Conservation (phyloP, 2,888 invertebrate genomes). For the Heliconius ismenius region DNA sequence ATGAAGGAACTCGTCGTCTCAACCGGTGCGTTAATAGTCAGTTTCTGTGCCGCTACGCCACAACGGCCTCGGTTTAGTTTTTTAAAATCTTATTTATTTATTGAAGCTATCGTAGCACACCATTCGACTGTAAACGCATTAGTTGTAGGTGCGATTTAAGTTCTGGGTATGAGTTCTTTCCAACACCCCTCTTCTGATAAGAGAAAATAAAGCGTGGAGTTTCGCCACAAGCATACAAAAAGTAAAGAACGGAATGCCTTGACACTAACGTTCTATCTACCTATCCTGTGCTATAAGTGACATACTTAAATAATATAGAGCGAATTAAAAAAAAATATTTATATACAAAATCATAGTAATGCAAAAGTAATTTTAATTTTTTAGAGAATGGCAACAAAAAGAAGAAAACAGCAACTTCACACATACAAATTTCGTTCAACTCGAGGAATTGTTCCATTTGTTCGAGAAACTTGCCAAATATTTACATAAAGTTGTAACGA, state of each 20-base stretch:
- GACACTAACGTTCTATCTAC: not conserved
- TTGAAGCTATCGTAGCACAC: not conserved
- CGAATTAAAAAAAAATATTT: not conserved
- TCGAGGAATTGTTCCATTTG: constrained; percentile 82
- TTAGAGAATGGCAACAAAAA: constrained; percentile 81
- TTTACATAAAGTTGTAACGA: constrained; percentile 83
- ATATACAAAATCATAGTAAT: not conserved
- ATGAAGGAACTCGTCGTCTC: too few species aligned
- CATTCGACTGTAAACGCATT: not conserved
- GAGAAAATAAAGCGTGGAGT: too few species aligned
- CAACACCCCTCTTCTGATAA: not conserved
- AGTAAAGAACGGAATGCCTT: not conserved
- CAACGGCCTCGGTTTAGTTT: not conserved
- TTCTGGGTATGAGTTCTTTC: not conserved
- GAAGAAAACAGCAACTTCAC: constrained; percentile 72
- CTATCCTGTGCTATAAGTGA: not conserved
- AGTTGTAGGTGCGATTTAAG: not conserved
- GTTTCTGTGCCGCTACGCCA: not conserved
- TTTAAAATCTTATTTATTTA: not conserved
- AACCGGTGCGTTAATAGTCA: not conserved
- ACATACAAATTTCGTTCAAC: constrained; percentile 82
- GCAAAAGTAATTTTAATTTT: constrained; percentile 4
- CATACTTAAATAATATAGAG: too few species aligned
- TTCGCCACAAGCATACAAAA: too few species aligned
- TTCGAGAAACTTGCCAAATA: constrained; percentile 83